A percentile compares a stretch with the other conserved stretches of the same genome.
phyloP scores from a whole-genome alignment of 2,797 vertebrate genomes.

The Fratercula arctica region DNA sequence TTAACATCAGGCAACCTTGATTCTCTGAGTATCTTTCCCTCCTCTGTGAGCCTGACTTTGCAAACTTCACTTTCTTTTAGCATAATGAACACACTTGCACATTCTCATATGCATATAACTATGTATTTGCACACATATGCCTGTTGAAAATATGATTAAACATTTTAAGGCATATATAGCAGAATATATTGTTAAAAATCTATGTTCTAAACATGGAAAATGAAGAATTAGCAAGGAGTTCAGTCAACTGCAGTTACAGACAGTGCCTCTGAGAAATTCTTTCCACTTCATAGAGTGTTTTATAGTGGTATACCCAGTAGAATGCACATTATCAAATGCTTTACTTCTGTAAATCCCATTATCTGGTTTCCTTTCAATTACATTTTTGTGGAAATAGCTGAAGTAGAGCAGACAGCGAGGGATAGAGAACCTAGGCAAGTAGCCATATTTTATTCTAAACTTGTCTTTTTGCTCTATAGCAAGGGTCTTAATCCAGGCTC shows the following conservation, averaged over 20 bases:
- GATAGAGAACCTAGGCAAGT: background rate
- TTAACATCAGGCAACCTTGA: background rate
- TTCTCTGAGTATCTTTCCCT: background rate
- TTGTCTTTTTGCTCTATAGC: background rate
- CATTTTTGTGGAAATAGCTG: background rate
- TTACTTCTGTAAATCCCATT: background rate
- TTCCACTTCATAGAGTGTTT: background rate
- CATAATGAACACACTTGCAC: background rate
- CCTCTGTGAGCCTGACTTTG: background rate
- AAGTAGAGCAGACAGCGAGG: background rate
- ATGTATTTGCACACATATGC: accelerated
- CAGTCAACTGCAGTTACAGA: background rate
- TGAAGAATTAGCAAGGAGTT: background rate
- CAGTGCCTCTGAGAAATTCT: background rate
- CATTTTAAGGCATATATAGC: background rate
- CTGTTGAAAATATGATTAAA: background rate
- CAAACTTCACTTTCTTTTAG: background rate
- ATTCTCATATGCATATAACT: background rate
- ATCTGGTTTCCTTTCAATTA: background rate
- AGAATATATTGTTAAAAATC: background rate
- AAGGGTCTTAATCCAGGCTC: background rate
- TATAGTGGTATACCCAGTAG: background rate
- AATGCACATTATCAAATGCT: background rate
- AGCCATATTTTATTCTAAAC: background rate
- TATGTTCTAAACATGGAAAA: background rate